phyloP scores from a whole-genome alignment of 2,113 vertebrate species.

The Phalacrocorax pelagicus region DNA sequence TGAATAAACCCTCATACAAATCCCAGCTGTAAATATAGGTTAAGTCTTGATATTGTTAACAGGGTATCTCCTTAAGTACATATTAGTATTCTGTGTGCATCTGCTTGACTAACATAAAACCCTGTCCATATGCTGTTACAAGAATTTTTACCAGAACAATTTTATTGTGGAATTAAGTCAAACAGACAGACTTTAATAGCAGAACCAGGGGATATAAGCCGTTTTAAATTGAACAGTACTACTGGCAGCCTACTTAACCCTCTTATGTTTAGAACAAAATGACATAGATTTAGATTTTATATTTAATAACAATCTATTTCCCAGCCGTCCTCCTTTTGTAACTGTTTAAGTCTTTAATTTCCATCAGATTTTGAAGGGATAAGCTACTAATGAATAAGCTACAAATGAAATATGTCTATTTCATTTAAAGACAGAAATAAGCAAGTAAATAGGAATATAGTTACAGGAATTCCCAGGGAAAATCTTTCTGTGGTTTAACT shows the following conservation, averaged over 20 bases:
- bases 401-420: slow-evolving; percentile 24
- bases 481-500: not conserved
- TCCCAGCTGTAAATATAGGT: slow-evolving; percentile 37
- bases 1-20: slow-evolving; percentile 13
- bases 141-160: slow-evolving; percentile 22
- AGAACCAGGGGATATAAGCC: not conserved
- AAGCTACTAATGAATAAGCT: slow-evolving; percentile 34
- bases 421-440: slow-evolving; percentile 21
- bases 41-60: slow-evolving; percentile 38
- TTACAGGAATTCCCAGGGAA: not conserved
- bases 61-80: not conserved
- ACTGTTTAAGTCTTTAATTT: slow-evolving; percentile 14
- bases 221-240: slow-evolving; percentile 28
- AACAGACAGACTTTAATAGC: not conserved
- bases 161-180: slow-evolving; percentile 34
- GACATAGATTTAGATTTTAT: slow-evolving; percentile 18
- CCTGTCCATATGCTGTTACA: slow-evolving; percentile 13
- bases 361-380: slow-evolving; percentile 33
- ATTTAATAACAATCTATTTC: slow-evolving; percentile 24
- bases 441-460: not conserved
- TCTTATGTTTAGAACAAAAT: slow-evolving; percentile 35
- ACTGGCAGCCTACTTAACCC: slow-evolving; percentile 25
- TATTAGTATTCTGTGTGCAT: slow-evolving; percentile 15
- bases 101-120: slow-evolving; percentile 17
- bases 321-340: not conserved